Evolutionary conservation across 2,888 invertebrate species (phyloP).

Genomic region (Macrophya alboannulata): DNA sequence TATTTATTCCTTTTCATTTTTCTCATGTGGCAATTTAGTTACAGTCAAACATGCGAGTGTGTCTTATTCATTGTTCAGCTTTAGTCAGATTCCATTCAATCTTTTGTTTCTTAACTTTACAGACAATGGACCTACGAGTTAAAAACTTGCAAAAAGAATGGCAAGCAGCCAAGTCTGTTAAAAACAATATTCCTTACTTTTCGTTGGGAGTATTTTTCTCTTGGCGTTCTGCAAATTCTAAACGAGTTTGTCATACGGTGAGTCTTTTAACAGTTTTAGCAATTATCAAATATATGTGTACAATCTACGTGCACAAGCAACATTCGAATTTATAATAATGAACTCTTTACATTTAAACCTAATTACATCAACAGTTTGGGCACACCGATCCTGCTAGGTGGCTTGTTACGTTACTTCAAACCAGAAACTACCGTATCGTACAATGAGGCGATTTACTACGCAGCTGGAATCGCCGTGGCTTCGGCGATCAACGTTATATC

Average conservation of each 20-base stretch:
- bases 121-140: constrained; percentile 81
- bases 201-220: constrained; percentile 77
- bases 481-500: constrained; percentile 82
- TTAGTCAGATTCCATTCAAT: not conserved
- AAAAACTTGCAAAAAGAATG: constrained; percentile 72
- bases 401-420: constrained; percentile 85
- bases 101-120: constrained; percentile 43
- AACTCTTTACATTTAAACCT: not conserved
- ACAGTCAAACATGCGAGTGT: not conserved
- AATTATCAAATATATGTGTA: not conserved
- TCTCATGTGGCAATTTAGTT: not conserved
- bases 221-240: constrained; percentile 80
- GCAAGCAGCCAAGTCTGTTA: constrained; percentile 79
- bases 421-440: constrained; percentile 65
- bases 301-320: not conserved
- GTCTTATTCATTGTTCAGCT: not conserved
- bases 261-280: not conserved
- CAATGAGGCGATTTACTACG: constrained; percentile 73
- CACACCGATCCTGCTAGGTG: constrained; percentile 86
- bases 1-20: not conserved
- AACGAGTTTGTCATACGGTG: constrained; percentile 76
- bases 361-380: constrained; percentile 81
- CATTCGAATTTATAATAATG: not conserved
- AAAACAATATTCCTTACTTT: constrained; percentile 80
- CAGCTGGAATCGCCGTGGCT: constrained; percentile 74